Conservation (phyloP, 2,113 vertebrate genomes). For the Lutjanus erythropterus region DNA sequence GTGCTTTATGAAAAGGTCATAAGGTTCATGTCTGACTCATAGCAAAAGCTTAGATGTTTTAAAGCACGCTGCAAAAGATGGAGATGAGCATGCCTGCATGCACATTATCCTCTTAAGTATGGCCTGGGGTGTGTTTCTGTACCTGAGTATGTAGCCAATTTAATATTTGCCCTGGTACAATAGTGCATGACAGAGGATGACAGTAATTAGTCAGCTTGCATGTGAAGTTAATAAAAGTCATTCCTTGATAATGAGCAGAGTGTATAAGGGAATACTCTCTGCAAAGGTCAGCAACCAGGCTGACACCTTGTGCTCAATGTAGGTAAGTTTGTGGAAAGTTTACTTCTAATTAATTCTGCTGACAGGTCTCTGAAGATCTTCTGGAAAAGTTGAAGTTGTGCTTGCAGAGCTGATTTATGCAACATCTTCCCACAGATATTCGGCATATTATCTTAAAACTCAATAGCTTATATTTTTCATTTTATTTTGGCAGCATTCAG, state of each 20-base stretch:
- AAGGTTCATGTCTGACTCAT: constrained; percentile 13
- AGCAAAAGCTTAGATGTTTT: not conserved
- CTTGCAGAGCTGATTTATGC: not conserved
- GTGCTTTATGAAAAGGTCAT: constrained; percentile 11
- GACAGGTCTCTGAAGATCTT: constrained; percentile 9
- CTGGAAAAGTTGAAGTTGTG: constrained; percentile 8
- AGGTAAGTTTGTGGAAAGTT: constrained; percentile 22
- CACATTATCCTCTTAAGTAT: too few relatives aligned
- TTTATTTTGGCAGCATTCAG: not conserved
- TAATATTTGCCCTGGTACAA: constrained; percentile 28
- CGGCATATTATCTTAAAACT: not conserved
- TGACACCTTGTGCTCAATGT: not conserved
- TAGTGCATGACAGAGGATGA: constrained; percentile 23
- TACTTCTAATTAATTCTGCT: constrained; percentile 6
- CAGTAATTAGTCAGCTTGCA: constrained; percentile 37
- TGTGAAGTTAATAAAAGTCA: constrained; percentile 60
- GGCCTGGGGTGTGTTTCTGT: not conserved
- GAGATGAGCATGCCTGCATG: not conserved
- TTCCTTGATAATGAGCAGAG: constrained; percentile 69
- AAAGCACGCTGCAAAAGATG: not conserved
- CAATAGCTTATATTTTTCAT: not conserved
- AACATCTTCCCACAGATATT: not conserved
- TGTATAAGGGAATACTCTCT: constrained; percentile 58
- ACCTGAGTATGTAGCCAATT: constrained; percentile 24
- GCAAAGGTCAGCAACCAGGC: constrained; percentile 30